Conservation (phyloP, 2,888 invertebrate genomes). For the Eupithecia abbreviata region DNA sequence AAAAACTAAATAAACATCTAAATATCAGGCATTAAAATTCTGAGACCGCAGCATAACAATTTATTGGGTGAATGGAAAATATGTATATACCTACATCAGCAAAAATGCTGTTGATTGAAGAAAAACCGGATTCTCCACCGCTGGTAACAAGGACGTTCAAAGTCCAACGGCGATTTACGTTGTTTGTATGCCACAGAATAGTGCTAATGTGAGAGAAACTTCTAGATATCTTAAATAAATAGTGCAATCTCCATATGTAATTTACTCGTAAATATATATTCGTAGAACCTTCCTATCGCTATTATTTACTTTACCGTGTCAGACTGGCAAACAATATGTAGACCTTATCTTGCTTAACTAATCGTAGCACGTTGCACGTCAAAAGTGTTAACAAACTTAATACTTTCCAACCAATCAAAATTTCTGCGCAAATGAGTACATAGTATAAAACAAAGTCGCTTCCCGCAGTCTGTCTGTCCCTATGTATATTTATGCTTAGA, state of each 20-base stretch:
- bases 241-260: background rate
- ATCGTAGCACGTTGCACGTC: background rate
- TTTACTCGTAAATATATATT: background rate
- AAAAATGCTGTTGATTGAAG: constrained; percentile 30
- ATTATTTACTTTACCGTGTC: background rate
- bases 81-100: background rate
- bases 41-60: constrained; percentile 3
- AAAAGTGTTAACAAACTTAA: background rate
- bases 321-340: background rate
- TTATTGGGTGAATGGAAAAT: constrained; percentile 10
- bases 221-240: background rate
- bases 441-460: no score
- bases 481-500: no score
- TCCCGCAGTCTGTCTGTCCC: no score
- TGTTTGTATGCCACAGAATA: constrained; percentile 15
- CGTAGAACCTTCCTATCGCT: background rate
- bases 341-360: background rate
- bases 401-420: no score
- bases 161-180: constrained; percentile 64
- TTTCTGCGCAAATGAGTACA: no score
- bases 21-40: constrained; percentile 1
- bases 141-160: constrained; percentile 68
- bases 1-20: constrained; percentile 2
- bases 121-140: constrained; percentile 45
- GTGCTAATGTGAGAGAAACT: background rate